These are phyloP conservation scores for Kryptolebias ocellatus DNA, from an alignment of 2,797 vertebrate species.

Conservation along the genomic window DNA sequence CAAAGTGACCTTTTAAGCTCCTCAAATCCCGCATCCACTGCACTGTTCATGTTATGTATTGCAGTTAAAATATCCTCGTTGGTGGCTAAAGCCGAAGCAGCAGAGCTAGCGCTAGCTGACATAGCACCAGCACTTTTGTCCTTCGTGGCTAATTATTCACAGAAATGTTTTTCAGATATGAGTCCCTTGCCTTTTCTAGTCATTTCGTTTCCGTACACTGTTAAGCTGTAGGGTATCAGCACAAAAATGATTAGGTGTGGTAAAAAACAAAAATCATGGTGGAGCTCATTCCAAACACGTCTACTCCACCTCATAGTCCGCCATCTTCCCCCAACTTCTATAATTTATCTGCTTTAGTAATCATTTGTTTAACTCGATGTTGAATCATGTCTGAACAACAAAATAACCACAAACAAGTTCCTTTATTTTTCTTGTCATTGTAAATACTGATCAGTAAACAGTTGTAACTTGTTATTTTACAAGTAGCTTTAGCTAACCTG, in stretches of 20 bases:
- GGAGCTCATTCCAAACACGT: not conserved
- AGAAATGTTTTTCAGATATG: not conserved
- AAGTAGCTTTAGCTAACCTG: too few species aligned
- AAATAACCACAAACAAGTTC: too few species aligned
- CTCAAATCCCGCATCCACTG: not conserved
- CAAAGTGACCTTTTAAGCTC: not conserved
- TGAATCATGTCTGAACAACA: too few species aligned
- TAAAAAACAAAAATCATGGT: not conserved
- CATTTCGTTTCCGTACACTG: not conserved
- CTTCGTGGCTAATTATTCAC: not conserved
- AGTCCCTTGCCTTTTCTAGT: not conserved
- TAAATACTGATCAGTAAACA: too few species aligned
- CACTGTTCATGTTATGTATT: not conserved
- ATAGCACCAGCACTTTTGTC: not conserved
- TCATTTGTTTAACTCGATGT: too few species aligned
- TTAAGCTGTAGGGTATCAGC: not conserved
- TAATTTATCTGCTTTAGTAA: too few species aligned
- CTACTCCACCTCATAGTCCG: not conserved
- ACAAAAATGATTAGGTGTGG: not conserved
- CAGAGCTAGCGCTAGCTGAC: not conserved
- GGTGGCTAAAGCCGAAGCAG: not conserved
- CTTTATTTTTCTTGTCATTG: too few species aligned
- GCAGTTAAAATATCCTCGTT: not conserved
- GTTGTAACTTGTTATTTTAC: too few species aligned
- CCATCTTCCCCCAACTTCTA: not conserved